Evolutionary conservation across 53 echinoderm and acorn worm genomes (phyloP).

Genomic region (Stichopus horrens): DNA sequence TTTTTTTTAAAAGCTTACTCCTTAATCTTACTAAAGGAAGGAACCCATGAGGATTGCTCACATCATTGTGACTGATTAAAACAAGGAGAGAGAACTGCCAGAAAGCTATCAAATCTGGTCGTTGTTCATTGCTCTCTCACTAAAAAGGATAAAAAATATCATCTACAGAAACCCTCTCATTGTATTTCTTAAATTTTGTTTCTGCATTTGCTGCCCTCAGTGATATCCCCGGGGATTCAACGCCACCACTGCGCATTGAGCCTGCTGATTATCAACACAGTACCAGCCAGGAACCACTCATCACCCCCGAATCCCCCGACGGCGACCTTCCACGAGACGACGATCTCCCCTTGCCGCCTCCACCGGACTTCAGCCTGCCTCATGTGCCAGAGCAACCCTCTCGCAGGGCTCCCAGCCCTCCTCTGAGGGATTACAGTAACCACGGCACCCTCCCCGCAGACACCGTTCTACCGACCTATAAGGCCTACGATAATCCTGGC

Average conservation of each 20-base stretch:
- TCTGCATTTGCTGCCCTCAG: background rate
- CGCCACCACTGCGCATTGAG: background rate
- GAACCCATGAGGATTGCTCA: too few species aligned
- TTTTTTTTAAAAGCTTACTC: too few species aligned
- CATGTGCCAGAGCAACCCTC: conserved; percentile 45
- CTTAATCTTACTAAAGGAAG: too few species aligned
- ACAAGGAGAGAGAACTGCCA: too few species aligned
- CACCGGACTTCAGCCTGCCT: conserved; percentile 41
- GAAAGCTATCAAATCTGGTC: too few species aligned
- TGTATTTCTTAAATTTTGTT: too few species aligned
- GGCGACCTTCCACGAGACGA: background rate
- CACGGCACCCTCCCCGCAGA: conserved; percentile 41
- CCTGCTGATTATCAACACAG: conserved; percentile 4
- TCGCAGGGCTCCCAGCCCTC: conserved; percentile 33
- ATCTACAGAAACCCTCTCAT: too few species aligned
- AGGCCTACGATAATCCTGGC: conserved; percentile 34
- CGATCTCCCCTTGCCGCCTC: conserved; percentile 28
- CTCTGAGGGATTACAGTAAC: conserved; percentile 30
- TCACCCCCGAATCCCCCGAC: conserved; percentile 14
- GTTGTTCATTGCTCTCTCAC: too few species aligned
- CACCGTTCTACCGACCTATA: conserved; percentile 33
- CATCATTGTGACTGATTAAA: too few species aligned
- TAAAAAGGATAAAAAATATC: too few species aligned
- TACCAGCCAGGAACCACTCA: conserved; percentile 35
- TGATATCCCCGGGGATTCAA: background rate